Percentiles rank a stretch among this genome's conserved stretches.
These are phyloP conservation scores for Muscidifurax raptorellus DNA, from an alignment of 1,140 invertebrate genomes.

Conservation along the genomic window DNA sequence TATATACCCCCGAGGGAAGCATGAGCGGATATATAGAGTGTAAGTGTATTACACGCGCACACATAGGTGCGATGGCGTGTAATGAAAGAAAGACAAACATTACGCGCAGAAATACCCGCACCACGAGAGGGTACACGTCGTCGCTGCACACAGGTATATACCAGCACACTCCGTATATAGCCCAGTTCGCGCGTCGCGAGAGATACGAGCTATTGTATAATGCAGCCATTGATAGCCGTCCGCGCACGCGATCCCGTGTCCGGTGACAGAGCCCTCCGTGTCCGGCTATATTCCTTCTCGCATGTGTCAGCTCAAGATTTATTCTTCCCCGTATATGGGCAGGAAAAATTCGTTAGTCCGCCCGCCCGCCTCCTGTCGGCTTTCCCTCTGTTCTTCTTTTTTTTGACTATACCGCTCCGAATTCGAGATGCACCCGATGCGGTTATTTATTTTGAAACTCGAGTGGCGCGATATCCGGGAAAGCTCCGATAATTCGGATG, in stretches of 20 bases:
- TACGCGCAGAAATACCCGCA: neutral
- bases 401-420: neutral
- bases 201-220: constrained; percentile 66
- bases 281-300: neutral
- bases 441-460: constrained; percentile 3
- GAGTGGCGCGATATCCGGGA: too few relatives aligned
- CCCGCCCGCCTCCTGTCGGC: constrained; percentile 47
- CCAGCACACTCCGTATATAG: neutral
- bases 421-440: neutral
- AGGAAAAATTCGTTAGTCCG: constrained; percentile 6
- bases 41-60: neutral
- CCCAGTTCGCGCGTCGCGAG: constrained; percentile 52
- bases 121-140: neutral
- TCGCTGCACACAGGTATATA: neutral
- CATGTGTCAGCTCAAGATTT: constrained; percentile 64
- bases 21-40: neutral
- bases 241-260: constrained; percentile 23
- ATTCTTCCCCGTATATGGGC: constrained; percentile 68
- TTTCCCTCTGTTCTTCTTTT: constrained; percentile 9
- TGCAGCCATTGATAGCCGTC: constrained; percentile 73
- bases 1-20: neutral
- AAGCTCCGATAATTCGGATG: too few relatives aligned
- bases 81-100: constrained; percentile 41
- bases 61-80: constrained; percentile 25
- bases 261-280: neutral